Evolutionary conservation across 2,113 vertebrate genomes (phyloP), one percentile per base, ranked within the genome.

Genomic region (Syrmaticus mikado): DNA sequence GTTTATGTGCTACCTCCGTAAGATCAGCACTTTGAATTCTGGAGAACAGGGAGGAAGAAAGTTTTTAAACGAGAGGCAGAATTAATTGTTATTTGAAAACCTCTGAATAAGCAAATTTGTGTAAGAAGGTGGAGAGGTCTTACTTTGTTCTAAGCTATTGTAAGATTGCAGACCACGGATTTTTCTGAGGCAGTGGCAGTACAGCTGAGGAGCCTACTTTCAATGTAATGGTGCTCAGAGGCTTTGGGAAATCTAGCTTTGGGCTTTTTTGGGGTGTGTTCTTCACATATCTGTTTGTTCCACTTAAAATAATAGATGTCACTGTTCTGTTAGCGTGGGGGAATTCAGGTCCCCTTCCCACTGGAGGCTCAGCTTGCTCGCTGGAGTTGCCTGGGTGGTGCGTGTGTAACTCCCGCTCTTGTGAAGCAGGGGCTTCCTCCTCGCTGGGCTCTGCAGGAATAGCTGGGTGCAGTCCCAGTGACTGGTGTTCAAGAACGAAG

Each of bases 141-240:
- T 73, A n/a, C 11, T 71, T 67, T 38, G 46, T 36, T 57, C 76
- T 61, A 52, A 92, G 55, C 8, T 60, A 34, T 21, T 86, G 57
- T 32, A 67, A 50, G 73, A 68, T 38, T 25, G 32, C 21, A 41
- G 45, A 81, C 19, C 41, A 20, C 60, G 36, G 64, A n/a, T 38
- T 75, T 74, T 85, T 67, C 32, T 84, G 25, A 28, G 53, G 64
- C 0, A 4, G 38, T 27, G 58, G 17, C 70, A 22, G 58, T 27
- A 17, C 46, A n/a, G 61, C 30, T 2, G 1, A 38, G 32, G n/a
- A 20, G 4, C 25, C 27, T 0, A 0, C 68, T 52, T 60, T 34
- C 72, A 87, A 41, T 13, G 16, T n/a, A 46, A 55, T 46, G 22
- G 34, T 60, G 30, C 68, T 65, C n/a, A 25, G 55, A 34, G 50